Conservation (phyloP, 2,888 invertebrate species). For the Tinea pellionella region DNA sequence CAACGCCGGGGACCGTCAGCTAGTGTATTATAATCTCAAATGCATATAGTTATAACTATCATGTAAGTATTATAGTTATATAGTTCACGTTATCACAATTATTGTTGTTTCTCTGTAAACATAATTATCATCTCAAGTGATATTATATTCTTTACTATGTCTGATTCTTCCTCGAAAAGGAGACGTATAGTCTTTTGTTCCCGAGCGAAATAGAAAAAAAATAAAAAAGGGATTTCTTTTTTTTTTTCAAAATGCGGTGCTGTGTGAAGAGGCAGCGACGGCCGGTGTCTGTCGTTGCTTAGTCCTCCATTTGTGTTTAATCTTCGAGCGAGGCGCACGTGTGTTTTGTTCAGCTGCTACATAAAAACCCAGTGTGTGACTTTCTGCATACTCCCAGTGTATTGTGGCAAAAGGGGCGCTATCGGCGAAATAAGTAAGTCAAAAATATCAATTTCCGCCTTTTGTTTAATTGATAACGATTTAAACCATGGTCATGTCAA, state of each 20-base stretch:
- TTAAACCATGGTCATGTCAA: background rate
- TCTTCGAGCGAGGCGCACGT: background rate
- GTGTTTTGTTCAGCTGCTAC: background rate
- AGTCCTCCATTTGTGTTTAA: background rate
- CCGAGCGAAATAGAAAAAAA: background rate
- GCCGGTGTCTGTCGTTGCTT: slow-evolving; percentile 25
- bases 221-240: background rate
- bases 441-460: background rate
- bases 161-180: background rate
- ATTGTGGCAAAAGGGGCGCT: background rate
- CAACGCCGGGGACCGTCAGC: too few species aligned
- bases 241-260: slow-evolving; percentile 47
- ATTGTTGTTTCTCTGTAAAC: slow-evolving; percentile 1
- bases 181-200: background rate
- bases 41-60: background rate
- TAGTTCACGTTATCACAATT: background rate
- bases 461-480: background rate
- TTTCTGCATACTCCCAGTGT: background rate
- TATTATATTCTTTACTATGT: background rate
- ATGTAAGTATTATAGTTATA: background rate
- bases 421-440: background rate
- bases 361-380: background rate
- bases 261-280: slow-evolving; percentile 44
- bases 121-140: background rate
- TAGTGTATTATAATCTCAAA: background rate